A percentile compares a stretch with the other conserved stretches of the same genome.
phyloP scores from a whole-genome alignment of 1,140 invertebrate genomes.

The Cardiocondyla obscurior region DNA sequence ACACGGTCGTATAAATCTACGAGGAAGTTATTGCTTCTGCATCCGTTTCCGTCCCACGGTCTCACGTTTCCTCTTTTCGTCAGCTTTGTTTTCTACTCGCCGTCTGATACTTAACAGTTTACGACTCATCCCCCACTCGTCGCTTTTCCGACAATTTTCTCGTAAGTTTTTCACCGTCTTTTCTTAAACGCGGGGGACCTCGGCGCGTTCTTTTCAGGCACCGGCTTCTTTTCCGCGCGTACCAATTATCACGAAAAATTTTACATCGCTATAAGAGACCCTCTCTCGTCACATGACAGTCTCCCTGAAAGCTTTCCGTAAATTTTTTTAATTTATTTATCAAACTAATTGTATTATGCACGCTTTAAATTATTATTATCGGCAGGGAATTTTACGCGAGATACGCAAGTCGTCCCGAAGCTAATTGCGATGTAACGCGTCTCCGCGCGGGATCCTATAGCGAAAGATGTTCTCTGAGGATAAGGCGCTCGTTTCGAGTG shows the following conservation, averaged over 20 bases:
- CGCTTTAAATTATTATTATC: neutral
- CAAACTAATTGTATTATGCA: neutral
- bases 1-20: conserved; percentile 54
- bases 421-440: conserved; percentile 25
- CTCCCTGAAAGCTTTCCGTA: too few relatives aligned
- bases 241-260: neutral
- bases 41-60: conserved; percentile 80
- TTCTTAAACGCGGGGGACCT: neutral
- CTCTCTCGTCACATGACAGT: too few relatives aligned
- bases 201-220: neutral
- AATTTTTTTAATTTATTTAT: too few relatives aligned
- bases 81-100: conserved; percentile 58
- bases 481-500: conserved; percentile 45
- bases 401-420: neutral
- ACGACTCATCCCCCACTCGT: conserved; percentile 72
- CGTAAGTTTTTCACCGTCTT: conserved; percentile 53
- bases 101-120: conserved; percentile 78
- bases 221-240: neutral
- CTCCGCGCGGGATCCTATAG: neutral
- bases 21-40: conserved; percentile 75
- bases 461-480: conserved; percentile 55
- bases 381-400: neutral
- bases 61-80: conserved; percentile 67
- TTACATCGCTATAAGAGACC: neutral
- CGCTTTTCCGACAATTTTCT: conserved; percentile 34